Base-by-base conservation (phyloP, 2,888 invertebrate genomes). In the Drosophila kanekoi region DNA sequence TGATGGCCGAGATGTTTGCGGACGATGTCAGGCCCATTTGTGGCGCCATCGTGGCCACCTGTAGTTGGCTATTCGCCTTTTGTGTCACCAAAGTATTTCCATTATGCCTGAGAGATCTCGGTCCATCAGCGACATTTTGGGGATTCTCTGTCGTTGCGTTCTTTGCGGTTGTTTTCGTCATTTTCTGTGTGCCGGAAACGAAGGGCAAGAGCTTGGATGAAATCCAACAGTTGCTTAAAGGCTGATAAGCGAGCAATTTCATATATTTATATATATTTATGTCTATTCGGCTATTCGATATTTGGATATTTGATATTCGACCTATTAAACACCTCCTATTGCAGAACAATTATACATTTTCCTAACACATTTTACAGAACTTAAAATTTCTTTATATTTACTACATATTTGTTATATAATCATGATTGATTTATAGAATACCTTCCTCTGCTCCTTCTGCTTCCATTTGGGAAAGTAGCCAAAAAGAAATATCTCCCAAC, bases 1-100 rank as follows among this genome's bases (percentile, higher is more conserved):
- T 91, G 65, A 93, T 95, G 81, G 94, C 96, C 0, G 97, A 97
- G 90, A 93, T 97, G 13, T 96, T 97, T 89, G 94, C 96, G 11
- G 93, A 95, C 1, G 95, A 96, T 84, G 95, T 96, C 49, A 96
- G 96, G 90, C 95, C 95, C 0, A 92, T 95, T 58, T 95, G 95
- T 11, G 94, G 95, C 14, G 95, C 96, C 0, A 94, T 96, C 6
- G 95, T 96, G 0, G 96, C 96, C 13, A 94, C 96, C 0, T 94
- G 95, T 47, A 97, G 96, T 90, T 97, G 96, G 96, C 86, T 95
- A 4, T 93, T 96, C 73, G 96, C 96, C 32, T 97, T 97, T 90
- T 83, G 96, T 0, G 95, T 97, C 0, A 96, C 97, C 0, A 95
- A 95, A 81, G 94, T 95, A 35, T 96, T 95, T 78, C 91, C 93